Evolutionary conservation across 2,113 vertebrate species (phyloP), one percentile per base, ranked within the genome.

Genomic region (Pedionomus torquatus): DNA sequence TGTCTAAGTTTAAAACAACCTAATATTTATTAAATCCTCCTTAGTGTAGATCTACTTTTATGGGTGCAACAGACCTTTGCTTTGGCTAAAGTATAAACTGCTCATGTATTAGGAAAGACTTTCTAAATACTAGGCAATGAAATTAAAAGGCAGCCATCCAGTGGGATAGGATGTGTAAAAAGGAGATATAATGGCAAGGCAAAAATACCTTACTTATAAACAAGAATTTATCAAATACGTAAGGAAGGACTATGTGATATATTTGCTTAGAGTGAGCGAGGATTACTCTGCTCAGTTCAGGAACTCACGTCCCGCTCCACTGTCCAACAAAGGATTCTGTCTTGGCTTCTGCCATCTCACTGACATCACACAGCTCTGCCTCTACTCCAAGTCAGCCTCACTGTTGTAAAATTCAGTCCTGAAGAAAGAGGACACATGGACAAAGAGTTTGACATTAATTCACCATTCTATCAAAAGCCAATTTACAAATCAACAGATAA

Each of bases 281-380:
- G 28, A 86, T 86, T 87, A 81, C 18, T 39, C 7, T 72, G 35
- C 26, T 79, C 44, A 43, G 8, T 7, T 87, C 44, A 78, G 51
- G 28, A 87, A 20, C 39, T 71, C 37, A 33, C 31, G 77, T 81
- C 31, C 41, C 6, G 37, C n/a, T 63, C 23, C 30, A 43, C 15
- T 2, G 0, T 74, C 25, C 49, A 83, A 7, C 20, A 80, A 17
- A 0, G 1, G 10, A n/a, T 66, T 74, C 37, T 61, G 6, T 60
- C 25, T 63, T 78, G 80, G 16, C 51, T 83, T 87, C 80, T 77
- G 65, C 41, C 8, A 37, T 41, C n/a, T 66, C 43, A 24, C 13
- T 66, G 41, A 46, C 37, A 70, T 58, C 17, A 43, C 5, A 35
- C 55, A 69, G 13, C 16, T 30, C 31, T 95, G 12, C n/a, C 24